Conservation (phyloP, 2,888 invertebrate genomes). For the Tenthredo mesomela region DNA sequence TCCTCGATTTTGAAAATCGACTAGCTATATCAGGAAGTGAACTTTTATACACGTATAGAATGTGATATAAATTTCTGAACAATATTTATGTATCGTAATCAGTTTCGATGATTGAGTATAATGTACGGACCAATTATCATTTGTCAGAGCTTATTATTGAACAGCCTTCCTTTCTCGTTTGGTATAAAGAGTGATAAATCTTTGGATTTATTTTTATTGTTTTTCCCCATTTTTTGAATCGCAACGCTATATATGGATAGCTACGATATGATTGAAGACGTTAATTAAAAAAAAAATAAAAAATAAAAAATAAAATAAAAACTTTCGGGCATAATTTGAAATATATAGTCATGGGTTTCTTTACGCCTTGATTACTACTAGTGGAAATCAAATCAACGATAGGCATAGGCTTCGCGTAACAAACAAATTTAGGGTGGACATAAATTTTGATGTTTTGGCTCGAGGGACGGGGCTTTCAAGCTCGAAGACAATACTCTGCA, state of each 20-base stretch:
- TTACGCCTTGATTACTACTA: neutral
- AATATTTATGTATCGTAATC: neutral
- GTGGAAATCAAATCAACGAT: neutral
- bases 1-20: too few relatives aligned
- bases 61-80: neutral
- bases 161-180: neutral
- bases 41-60: too few relatives aligned
- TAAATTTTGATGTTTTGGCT: conserved; percentile 3
- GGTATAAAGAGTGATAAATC: neutral
- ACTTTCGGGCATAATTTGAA: neutral
- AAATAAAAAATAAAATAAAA: too few relatives aligned
- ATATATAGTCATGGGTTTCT: neutral
- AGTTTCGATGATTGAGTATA: neutral
- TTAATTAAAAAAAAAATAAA: too few relatives aligned
- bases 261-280: neutral
- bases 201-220: neutral
- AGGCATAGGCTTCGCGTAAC: neutral
- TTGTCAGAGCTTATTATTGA: neutral
- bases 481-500: neutral
- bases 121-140: neutral
- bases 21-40: too few relatives aligned
- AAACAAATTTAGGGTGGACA: conserved; percentile 24
- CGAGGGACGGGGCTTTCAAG: neutral
- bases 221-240: neutral
- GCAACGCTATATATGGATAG: neutral